Percentiles rank a stretch among this genome's conserved stretches.
phyloP scores from a whole-genome alignment of 2,888 invertebrate genomes.

The Melipona beecheii region DNA sequence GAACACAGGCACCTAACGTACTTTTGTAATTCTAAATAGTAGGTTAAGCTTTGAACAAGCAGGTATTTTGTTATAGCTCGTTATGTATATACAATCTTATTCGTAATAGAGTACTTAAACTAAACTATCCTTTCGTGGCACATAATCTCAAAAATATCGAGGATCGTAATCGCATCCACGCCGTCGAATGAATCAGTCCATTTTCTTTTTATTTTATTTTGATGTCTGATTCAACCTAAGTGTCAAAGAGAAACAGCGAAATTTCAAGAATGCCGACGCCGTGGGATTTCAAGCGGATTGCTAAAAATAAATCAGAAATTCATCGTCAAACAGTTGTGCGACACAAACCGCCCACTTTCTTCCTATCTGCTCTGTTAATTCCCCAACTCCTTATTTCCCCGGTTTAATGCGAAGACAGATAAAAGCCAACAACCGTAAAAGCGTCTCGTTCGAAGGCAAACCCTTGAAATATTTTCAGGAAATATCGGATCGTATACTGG shows the following conservation, averaged over 20 bases:
- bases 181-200: background rate
- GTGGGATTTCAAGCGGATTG: background rate
- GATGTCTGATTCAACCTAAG: slow-evolving; percentile 4
- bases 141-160: slow-evolving; percentile 1
- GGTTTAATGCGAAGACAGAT: background rate
- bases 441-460: background rate
- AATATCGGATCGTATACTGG: background rate
- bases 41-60: too few relatives aligned
- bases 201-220: background rate
- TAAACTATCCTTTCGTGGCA: background rate
- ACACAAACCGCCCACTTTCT: background rate
- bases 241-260: background rate
- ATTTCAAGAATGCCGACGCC: background rate
- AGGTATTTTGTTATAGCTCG: too few relatives aligned
- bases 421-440: background rate
- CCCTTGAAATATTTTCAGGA: background rate
- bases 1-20: too few relatives aligned
- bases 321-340: background rate
- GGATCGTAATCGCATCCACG: background rate
- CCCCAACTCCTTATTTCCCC: background rate
- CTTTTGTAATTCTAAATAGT: too few relatives aligned
- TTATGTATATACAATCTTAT: too few relatives aligned
- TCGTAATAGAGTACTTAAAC: too few relatives aligned
- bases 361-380: background rate
- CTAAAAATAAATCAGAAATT: slow-evolving; percentile 1